Evolutionary conservation across 1,140 invertebrate species (phyloP), one percentile per base, ranked within the genome.

Genomic region (Pseudomyrmex gracilis): DNA sequence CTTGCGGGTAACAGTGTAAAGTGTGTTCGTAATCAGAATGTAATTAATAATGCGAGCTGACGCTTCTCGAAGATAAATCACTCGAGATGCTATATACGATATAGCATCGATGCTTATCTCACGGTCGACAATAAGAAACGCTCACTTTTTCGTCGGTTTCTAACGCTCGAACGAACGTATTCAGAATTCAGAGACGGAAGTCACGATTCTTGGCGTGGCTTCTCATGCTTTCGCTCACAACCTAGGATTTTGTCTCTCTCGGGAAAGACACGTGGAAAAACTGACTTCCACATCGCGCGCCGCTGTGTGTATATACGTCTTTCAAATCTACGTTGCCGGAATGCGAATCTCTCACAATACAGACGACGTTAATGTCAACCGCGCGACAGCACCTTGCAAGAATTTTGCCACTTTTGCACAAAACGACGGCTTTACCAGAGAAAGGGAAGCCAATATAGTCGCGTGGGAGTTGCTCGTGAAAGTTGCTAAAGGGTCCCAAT

Each of bases 401-500:
- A 71, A 80, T 71, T 70, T 78, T 70, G 15, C 22, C 64, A 80
- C 3, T 71, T 71, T 80, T 60, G 66, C 20, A 71, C 53, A 80
- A 58, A 80, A 43, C 45, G 43, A 49, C 20, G 17, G 17, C 5
- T 34, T 34, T 20, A 17, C n/a, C 22, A n/a, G 20, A 12, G 64
- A 45, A 17, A 55, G 64, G 43, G 34, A 78, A 53, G 51, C 20
- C 76, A 70, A 70, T 58, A 71, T 7, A 34, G 34, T 80, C 43
- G 66, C 43, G 66, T 80, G 55, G 76, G 76, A 60, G 76, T 71
- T 20, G 20, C 1, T 47, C 53, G 20, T 71, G 66, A 53, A 66
- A 34, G 76, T 71, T 61, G 76, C 55, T 22, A 43, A 76, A 68
- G 82, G 71, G 61, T 85, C 66, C n/a, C 61, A 80, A 67, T 5